A percentile compares a stretch with the other conserved stretches of the same genome.
phyloP scores from a whole-genome alignment of 2,797 vertebrate genomes.

The Mastacembelus armatus region DNA sequence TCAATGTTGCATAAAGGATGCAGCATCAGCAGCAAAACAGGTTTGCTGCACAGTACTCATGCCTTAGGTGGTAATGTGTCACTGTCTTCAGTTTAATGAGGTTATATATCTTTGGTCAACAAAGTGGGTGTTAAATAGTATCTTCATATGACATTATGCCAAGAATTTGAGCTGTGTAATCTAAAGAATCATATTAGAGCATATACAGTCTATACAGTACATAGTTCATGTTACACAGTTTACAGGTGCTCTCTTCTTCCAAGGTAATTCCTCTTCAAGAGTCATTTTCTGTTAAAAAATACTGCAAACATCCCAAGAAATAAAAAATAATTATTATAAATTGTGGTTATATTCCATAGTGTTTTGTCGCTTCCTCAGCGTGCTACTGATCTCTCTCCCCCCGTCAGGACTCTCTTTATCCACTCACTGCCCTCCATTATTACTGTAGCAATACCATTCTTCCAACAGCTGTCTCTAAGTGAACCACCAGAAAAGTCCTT shows the following conservation, averaged over 20 bases:
- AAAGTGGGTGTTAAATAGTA: constrained; percentile 42
- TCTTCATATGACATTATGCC: constrained; percentile 48
- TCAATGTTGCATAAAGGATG: not conserved
- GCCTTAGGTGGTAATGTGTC: not conserved
- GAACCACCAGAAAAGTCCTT: constrained; percentile 41
- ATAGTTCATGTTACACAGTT: constrained; percentile 40
- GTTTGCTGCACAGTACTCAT: constrained; percentile 1
- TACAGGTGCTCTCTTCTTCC: constrained; percentile 38
- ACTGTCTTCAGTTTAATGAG: constrained; percentile 28
- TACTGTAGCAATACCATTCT: constrained; percentile 19
- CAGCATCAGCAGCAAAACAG: not conserved
- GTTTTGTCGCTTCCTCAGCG: constrained; percentile 21
- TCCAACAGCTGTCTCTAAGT: constrained; percentile 37
- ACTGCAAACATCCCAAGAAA: constrained; percentile 37
- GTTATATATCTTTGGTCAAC: constrained; percentile 65
- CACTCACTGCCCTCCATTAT: constrained; percentile 30
- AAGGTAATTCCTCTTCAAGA: constrained; percentile 38
- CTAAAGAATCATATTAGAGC: constrained; percentile 37
- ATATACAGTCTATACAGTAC: constrained; percentile 49
- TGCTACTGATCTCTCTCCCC: constrained; percentile 31
- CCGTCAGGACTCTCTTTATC: constrained; percentile 26
- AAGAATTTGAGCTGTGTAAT: constrained; percentile 46
- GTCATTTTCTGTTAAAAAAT: constrained; percentile 2
- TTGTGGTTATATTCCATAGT: constrained; percentile 30
- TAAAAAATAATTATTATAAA: constrained; percentile 14